Evolutionary conservation across 2,888 invertebrate genomes (phyloP).

Genomic region (Eucriotettix oculatus): DNA sequence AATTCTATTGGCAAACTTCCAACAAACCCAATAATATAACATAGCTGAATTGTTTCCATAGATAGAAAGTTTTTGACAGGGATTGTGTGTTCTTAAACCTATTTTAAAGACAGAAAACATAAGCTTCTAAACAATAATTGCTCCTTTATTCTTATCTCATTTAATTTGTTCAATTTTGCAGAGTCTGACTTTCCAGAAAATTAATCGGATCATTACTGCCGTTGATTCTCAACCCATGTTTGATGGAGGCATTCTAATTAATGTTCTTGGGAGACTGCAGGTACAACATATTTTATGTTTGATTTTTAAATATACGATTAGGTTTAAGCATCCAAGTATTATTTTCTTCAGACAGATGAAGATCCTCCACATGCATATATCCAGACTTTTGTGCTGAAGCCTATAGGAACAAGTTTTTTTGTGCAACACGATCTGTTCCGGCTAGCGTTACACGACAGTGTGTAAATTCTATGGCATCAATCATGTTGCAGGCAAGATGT

Average conservation of each 20-base stretch:
- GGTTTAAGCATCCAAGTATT: background rate
- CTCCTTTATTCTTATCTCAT: background rate
- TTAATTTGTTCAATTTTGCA: conserved; percentile 31
- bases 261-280: conserved; percentile 91
- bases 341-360: conserved; percentile 64
- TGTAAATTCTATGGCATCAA: conserved; percentile 21
- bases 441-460: conserved; percentile 71
- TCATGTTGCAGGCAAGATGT: conserved; percentile 5
- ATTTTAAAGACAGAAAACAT: too few species aligned
- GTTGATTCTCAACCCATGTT: conserved; percentile 97
- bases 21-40: too few species aligned
- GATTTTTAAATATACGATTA: background rate
- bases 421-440: conserved; percentile 92
- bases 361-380: conserved; percentile 87
- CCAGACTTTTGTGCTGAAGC: conserved; percentile 87
- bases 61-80: too few species aligned
- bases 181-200: conserved; percentile 85
- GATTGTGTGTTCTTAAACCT: too few species aligned
- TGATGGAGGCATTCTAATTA: conserved; percentile 90
- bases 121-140: background rate
- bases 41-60: too few species aligned
- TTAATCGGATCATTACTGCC: conserved; percentile 78
- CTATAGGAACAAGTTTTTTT: conserved; percentile 74
- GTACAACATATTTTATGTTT: conserved; percentile 29
- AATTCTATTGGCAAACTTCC: too few species aligned